Evolutionary conservation across 2,113 vertebrate genomes (phyloP).

Genomic region (Lepisosteus oculatus): DNA sequence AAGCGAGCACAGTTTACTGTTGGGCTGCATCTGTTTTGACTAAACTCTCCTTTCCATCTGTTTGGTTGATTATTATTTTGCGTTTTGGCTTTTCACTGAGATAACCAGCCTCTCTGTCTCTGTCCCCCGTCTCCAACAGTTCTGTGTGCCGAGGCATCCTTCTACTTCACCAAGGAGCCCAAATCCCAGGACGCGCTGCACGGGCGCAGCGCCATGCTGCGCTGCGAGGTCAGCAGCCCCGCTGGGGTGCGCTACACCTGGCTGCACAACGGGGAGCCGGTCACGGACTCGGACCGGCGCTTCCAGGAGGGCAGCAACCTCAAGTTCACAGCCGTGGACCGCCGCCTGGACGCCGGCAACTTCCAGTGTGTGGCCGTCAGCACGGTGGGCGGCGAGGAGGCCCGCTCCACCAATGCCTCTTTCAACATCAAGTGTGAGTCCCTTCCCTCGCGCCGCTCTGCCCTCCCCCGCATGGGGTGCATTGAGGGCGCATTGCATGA

Average conservation of each 20-base stretch:
- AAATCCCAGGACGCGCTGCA: conserved; percentile 93
- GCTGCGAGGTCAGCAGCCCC: conserved; percentile 82
- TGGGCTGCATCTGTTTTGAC: too few relatives aligned
- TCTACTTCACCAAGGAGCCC: conserved; percentile 88
- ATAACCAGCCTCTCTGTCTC: not conserved
- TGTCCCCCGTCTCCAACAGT: conserved; percentile 27
- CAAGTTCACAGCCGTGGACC: conserved; percentile 82
- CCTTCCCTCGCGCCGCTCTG: not conserved
- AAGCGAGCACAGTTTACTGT: too few relatives aligned
- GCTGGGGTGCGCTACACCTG: conserved; percentile 64
- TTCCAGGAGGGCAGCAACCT: conserved; percentile 88
- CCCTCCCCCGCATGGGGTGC: too few relatives aligned
- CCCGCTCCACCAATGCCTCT: conserved; percentile 74
- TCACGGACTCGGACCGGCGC: conserved; percentile 72
- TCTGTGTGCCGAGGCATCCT: conserved; percentile 45
- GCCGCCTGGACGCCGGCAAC: conserved; percentile 74
- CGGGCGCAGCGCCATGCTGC: conserved; percentile 89
- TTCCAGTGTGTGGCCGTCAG: conserved; percentile 82
- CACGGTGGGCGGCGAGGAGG: conserved; percentile 56
- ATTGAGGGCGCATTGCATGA: too few relatives aligned
- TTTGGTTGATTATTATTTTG: too few relatives aligned
- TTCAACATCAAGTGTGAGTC: conserved; percentile 98
- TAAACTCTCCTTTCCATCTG: too few relatives aligned
- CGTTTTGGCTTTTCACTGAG: not conserved
- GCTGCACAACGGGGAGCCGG: conserved; percentile 67